Percentiles rank a stretch among this genome's conserved stretches.
Conservation (phyloP, 2,888 invertebrate species). For the Allophyes oxyacanthae region DNA sequence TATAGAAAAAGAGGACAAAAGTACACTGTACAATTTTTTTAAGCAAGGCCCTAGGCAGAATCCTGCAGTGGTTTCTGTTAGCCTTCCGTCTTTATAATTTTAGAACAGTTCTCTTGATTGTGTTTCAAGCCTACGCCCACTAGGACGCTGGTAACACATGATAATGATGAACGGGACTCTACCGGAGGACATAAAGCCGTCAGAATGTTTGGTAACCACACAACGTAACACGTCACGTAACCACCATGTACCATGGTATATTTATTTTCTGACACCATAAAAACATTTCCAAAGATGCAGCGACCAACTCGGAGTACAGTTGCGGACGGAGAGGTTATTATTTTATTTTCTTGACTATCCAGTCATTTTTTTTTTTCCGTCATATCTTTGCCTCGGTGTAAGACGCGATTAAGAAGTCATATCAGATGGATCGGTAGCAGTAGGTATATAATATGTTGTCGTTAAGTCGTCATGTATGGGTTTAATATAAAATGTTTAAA, state of each 20-base stretch:
- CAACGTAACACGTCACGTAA: conserved; percentile 11
- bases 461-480: no score
- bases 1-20: no score
- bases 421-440: no score
- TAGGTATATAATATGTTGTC: no score
- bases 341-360: neutral
- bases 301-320: conserved; percentile 50
- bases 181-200: conserved; percentile 51
- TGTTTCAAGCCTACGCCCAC: neutral
- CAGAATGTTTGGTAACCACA: conserved; percentile 39
- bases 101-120: neutral
- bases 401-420: no score
- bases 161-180: conserved; percentile 26
- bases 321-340: conserved; percentile 3
- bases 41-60: no score
- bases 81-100: no score
- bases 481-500: no score
- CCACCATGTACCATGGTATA: conserved; percentile 42
- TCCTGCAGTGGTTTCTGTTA: no score
- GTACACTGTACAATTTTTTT: no score
- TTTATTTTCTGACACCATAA: conserved; percentile 62
- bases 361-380: neutral
- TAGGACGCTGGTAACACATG: neutral
- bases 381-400: no score
- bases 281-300: conserved; percentile 61